Evolutionary conservation across 2,888 invertebrate species (phyloP), one percentile per base, ranked within the genome.

Genomic region (Anthoptus insignis): DNA sequence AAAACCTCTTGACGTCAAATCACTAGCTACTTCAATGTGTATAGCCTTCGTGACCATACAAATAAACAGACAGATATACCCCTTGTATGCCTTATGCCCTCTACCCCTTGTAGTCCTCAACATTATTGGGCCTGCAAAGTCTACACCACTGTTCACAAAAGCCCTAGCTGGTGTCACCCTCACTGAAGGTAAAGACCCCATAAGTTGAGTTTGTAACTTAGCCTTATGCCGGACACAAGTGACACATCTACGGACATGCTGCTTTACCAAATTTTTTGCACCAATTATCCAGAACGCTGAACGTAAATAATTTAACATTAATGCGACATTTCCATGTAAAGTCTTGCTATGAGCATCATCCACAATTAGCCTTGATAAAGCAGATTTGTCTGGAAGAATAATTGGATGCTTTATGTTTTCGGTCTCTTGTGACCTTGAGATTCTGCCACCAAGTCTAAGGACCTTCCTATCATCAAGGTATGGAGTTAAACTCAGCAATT

Each of bases 1-100:
- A 53, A 67, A 70, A 0, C 65, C 63, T 50, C 52, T 9, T 1
- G 63, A 34, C 16, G 67, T 67, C 13, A 67, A 32, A 47, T 66
- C 67, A 21, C 53, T 64, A 11, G 67, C 68, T 19, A 53, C 58
- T 34, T 71, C 68, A 1, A 70, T 11, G 45, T 70, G 67, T 3
- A 70, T 56, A 2, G 67, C 70, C 13, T 29, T 45, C n/a, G 68
- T 68, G 3, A 39, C 57, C 59, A 63, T 61, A 39, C 64, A 70
- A 2, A 70, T 32, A 34, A 70, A 70, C 1, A 69, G 56, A 39
- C 64, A 63, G n/a, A 69, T 66, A 39, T 66, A 69, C 6, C 60
- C 63, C 39, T 64, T 66, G 22, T 50, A 47, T 7, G 61, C 53
- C 3, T 49, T 19, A 21, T 64, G 58, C 14, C 67, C 61, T 45